Evolutionary conservation across 2,113 vertebrate species (phyloP), one percentile per base, ranked within the genome.

Genomic region (Oryzias woworae): DNA sequence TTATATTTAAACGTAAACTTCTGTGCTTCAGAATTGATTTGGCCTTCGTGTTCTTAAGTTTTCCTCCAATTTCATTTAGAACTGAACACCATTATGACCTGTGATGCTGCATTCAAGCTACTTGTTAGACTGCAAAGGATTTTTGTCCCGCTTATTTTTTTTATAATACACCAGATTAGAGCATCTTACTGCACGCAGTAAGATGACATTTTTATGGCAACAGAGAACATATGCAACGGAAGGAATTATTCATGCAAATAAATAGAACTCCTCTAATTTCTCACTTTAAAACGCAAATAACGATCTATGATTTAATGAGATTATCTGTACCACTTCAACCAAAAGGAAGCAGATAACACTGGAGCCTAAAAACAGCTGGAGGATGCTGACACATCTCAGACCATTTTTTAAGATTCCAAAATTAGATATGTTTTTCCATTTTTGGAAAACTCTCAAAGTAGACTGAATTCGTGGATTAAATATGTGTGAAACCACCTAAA

Each of bases 401-500:
- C 73, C 80, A 86, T 74, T 63, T 66, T 53, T 59, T 79, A 24
- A 41, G 70, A 55, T 67, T 68, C 68, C 24, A 67, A 67, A 69
- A 66, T 28, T 70, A 50, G 49, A 46, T 48, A 60, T 73, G 8
- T 55, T 15, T 41, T 50, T 46, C 49, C 43, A 67, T 53, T 47
- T 58, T 14, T 14, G 50, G 70, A 55, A 72, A 55, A 73, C 15
- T 0, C 47, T 36, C 22, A 62, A 70, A 18, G 16, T 49, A 47
- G 67, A 44, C 45, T 55, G 49, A 42, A 83, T 77, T 66, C 66
- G 0, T 28, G 67, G 44, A 62, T 71, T 70, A 57, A 77, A 63
- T 79, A 23, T 51, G 70, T 75, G 67, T 81, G 78, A 79, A 84
- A 75, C 85, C 26, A 70, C 44, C 73, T 4, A 71, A 60, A 28